Percentiles rank a stretch among this genome's conserved stretches.
Conservation (phyloP, 2,113 vertebrate species). For the Nothoprocta pentlandii region DNA sequence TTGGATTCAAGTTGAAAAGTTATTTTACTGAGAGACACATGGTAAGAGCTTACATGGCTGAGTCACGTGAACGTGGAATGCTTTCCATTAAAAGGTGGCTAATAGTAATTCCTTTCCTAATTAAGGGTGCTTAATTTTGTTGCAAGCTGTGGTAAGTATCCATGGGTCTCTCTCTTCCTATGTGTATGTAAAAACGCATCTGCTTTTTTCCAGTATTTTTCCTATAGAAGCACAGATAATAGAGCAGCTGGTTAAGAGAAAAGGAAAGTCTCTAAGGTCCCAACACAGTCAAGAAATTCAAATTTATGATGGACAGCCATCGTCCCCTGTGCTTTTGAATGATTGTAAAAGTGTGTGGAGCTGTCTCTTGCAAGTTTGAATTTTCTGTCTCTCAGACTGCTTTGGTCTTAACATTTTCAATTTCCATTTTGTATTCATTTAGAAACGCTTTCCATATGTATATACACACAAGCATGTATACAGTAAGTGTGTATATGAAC, state of each 20-base stretch:
- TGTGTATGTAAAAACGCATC: not conserved
- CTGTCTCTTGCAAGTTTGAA: conserved; percentile 26
- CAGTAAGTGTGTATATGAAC: conserved; percentile 56
- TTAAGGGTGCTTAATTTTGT: not conserved
- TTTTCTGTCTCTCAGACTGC: conserved; percentile 22
- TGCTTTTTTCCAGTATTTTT: not conserved
- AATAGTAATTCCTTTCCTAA: not conserved
- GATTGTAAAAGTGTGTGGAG: not conserved
- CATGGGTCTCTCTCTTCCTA: not conserved
- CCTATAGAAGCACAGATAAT: not conserved
- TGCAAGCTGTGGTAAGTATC: conserved; percentile 35
- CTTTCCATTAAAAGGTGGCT: not conserved
- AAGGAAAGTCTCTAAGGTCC: not conserved
- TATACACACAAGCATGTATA: conserved; percentile 63
- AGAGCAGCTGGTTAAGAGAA: not conserved
- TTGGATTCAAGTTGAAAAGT: not conserved
- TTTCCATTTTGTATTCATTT: conserved; percentile 29
- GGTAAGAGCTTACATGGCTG: not conserved
- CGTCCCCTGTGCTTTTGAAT: not conserved
- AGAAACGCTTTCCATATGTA: conserved; percentile 14
- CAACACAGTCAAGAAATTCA: conserved; percentile 16
- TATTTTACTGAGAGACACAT: not conserved
- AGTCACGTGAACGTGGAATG: not conserved
- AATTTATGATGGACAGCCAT: not conserved
- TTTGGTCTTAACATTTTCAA: not conserved